Evolutionary conservation across 2,888 invertebrate species (phyloP).

Genomic region (Drosophila nr. perissopoda): DNA sequence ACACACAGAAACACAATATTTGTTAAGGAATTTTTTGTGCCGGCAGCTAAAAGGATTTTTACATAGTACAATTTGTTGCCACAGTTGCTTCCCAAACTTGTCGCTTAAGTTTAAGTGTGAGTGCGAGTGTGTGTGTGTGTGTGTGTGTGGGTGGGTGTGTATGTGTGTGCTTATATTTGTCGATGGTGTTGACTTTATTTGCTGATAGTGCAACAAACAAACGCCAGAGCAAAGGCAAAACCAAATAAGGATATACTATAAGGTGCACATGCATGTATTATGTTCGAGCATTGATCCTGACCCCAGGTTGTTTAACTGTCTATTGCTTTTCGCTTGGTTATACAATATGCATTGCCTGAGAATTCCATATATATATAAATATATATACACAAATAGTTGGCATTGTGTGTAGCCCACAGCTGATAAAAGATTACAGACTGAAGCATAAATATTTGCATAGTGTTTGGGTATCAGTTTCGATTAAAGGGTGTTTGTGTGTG

Average conservation of each 20-base stretch:
- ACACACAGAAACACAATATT: conserved; percentile 44
- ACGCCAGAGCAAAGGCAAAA: conserved; percentile 35
- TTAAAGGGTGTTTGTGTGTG: background rate
- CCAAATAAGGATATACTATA: conserved; percentile 21
- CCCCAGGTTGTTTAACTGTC: conserved; percentile 43
- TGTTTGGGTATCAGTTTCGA: conserved; percentile 20
- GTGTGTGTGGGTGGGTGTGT: background rate
- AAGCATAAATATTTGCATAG: conserved; percentile 44
- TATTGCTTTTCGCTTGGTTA: conserved; percentile 44
- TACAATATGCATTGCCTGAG: conserved; percentile 15
- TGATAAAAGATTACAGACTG: conserved; percentile 34
- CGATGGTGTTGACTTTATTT: conserved; percentile 55
- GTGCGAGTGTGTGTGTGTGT: background rate
- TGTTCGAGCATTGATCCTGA: conserved; percentile 24
- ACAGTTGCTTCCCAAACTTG: conserved; percentile 5
- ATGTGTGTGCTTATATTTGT: conserved; percentile 28
- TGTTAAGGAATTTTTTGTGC: conserved; percentile 43
- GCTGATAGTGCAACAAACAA: conserved; percentile 58
- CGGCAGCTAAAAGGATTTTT: conserved; percentile 40
- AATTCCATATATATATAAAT: background rate
- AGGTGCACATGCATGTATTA: conserved; percentile 8
- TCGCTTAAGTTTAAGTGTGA: background rate
- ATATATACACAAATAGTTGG: background rate
- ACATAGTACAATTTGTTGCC: conserved; percentile 35
- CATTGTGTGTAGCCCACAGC: conserved; percentile 18